phyloP scores from a whole-genome alignment of 2,113 vertebrate species.

The Brienomyrus brachyistius region DNA sequence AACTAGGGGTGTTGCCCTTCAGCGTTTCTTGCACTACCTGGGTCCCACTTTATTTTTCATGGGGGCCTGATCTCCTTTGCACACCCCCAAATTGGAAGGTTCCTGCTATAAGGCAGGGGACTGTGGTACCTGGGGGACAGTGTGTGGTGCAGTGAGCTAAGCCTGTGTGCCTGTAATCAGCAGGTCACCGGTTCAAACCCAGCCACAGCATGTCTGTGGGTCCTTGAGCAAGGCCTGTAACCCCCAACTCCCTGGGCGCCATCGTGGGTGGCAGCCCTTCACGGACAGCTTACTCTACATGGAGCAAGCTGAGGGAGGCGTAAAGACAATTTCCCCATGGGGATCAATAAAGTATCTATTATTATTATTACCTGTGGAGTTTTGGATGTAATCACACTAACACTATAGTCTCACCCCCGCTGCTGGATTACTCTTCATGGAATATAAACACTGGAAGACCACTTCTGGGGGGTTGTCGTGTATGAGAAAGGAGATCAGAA shows the following conservation, averaged over 20 bases:
- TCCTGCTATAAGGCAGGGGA: slow-evolving; percentile 26
- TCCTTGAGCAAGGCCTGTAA: too few species aligned
- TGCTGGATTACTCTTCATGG: neutral
- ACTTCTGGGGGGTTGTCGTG: neutral
- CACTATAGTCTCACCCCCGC: neutral
- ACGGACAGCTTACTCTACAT: too few species aligned
- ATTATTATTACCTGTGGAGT: too few species aligned
- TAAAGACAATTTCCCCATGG: too few species aligned
- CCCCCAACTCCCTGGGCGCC: too few species aligned
- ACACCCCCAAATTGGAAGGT: neutral
- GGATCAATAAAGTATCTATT: too few species aligned
- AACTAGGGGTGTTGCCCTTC: neutral
- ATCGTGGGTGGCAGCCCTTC: too few species aligned
- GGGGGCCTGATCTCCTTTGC: neutral
- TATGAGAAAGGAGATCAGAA: neutral
- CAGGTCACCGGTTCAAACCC: too few species aligned
- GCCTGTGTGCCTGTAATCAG: too few species aligned
- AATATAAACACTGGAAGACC: neutral
- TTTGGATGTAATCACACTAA: slow-evolving; percentile 28
- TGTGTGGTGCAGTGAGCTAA: too few species aligned
- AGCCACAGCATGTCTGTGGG: too few species aligned
- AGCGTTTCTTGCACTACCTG: neutral
- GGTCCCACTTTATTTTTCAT: neutral
- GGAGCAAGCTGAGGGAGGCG: too few species aligned
- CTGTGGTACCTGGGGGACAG: slow-evolving; percentile 32